Evolutionary conservation across 1,140 invertebrate genomes (phyloP), one percentile per base, ranked within the genome.

Genomic region (Epicauta chinensis): DNA sequence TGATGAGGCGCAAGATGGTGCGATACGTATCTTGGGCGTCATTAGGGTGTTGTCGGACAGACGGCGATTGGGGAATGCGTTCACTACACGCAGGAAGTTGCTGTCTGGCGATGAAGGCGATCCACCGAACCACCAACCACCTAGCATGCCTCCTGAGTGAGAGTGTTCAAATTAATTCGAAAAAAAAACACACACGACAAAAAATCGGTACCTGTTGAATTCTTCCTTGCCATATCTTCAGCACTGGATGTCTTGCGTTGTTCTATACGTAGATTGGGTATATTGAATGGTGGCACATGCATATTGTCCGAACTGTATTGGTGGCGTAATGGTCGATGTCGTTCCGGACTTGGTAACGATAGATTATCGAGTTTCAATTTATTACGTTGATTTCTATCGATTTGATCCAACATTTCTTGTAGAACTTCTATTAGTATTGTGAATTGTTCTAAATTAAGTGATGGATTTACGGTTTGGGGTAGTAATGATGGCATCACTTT

Each of bases 351-450:
- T 13, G 85, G 80, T 58, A 86, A 71, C 3, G 83, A 81, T 30
- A 87, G 71, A 67, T 85, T 87, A 65, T 91, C 89, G 58, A 89
- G 64, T 67, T 89, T 90, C 59, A 93, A 72, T 69, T 89, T 90
- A 66, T 88, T 89, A 13, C 86, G 78, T 67, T 92, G 90, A 62
- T 87, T 84, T 72, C 87, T 82, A 71, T 96, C 92, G 48, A 97
- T 93, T 60, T 87, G 86, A 56, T 91, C 88, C 45, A 96, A 72
- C 92, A 96, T 95, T 59, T 94, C 90, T 61, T 93, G 87, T n/a
- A 96, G 74, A 4, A 94, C 88, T 75, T 92, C 88, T 58, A 95
- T 81, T 3, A 96, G 77, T 48, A 80, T 77, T 30, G 81, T 84
- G 71, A 95, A 97, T 70, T 97, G 91, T 49, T 97, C 92, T 60